These are phyloP conservation scores for Stenodema calcarata DNA, from an alignment of 2,888 invertebrate species.

Conservation along the genomic window DNA sequence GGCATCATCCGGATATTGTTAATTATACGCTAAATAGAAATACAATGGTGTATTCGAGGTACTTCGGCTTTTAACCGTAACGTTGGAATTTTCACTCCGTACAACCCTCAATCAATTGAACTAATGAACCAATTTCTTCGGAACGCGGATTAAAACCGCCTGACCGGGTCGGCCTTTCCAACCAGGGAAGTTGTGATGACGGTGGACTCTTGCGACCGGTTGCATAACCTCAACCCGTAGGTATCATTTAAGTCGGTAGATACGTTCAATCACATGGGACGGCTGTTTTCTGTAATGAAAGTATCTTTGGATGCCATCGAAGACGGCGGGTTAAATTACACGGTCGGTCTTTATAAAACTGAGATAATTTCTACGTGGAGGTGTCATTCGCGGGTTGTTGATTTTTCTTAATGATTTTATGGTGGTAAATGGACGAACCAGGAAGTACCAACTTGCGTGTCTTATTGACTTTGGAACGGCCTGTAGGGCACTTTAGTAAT, in stretches of 20 bases:
- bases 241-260: no score
- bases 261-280: neutral
- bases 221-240: neutral
- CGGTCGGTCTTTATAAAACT: neutral
- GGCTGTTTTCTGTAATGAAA: neutral
- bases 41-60: no score
- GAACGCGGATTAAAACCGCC: neutral
- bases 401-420: neutral
- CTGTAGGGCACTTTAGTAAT: no score
- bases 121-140: neutral
- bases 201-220: neutral
- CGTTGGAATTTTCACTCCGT: no score
- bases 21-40: no score
- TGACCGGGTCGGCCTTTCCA: neutral
- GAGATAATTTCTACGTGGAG: no score
- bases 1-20: no score
- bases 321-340: neutral
- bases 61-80: no score
- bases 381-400: neutral
- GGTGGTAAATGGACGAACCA: neutral
- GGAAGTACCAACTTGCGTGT: neutral
- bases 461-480: no score
- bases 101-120: no score
- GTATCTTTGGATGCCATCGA: neutral
- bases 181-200: neutral